Base-by-base conservation (phyloP, 1,140 invertebrate genomes). In the Temnothorax curvispinosus region DNA sequence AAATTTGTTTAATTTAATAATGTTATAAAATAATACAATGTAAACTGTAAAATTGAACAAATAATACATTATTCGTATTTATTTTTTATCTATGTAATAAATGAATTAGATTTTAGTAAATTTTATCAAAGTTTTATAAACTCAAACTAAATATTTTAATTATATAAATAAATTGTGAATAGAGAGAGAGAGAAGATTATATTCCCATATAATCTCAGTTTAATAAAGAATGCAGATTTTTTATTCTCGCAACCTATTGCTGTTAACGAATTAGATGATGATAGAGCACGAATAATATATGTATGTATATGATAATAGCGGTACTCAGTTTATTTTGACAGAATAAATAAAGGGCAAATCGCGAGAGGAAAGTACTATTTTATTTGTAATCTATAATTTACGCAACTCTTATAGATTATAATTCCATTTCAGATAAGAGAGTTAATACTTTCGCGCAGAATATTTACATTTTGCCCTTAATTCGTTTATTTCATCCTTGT, bases 321-420 rank as follows among this genome's bases (percentile, higher is more conserved):
- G 78, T 52, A 54, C 75, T 82, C 75, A 65, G 52, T 78, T 82
- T 87, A 86, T 91, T 88, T 84, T 85, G 74, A 58, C 80, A 87
- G 77, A 87, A 72, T 75, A 90, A 92, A 92, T 90, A 92, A 92
- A 84, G 86, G 21, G 85, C 78, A 85, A 89, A 86, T 90, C 90
- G 80, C 76, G 85, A 67, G 65, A 86, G 86, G 80, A 50, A 65
- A 69, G 74, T 76, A 56, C 54, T 50, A 80, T 82, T 13, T 27
- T 74, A 78, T 81, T 75, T 86, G 88, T 52, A 85, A 91, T 86
- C 85, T 91, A 90, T 91, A 21, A 21, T 21, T 91, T 88, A 87
- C 84, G 78, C 44, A 77, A 74, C 6, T 80, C 13, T 77, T 87
- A 86, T 69, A 75, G 21, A 27, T 35, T 21, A 75, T 87, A 90